A percentile compares a stretch with the other conserved stretches of the same genome.
Evolutionary conservation across 2,888 invertebrate genomes (phyloP).

Genomic region (Dynastes hyllus): DNA sequence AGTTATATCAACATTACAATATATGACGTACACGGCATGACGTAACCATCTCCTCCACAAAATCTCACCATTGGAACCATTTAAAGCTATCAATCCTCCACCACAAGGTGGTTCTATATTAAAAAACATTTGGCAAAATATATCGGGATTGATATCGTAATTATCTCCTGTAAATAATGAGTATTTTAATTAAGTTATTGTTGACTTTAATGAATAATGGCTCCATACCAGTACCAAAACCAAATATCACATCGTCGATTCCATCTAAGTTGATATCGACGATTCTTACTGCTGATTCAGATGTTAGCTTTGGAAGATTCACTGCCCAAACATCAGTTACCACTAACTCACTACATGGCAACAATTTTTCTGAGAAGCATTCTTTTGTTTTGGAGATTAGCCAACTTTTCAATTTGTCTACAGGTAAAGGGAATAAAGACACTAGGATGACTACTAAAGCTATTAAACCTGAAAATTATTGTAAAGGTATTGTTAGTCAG

Average conservation of each 20-base stretch:
- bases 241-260: conserved; percentile 82
- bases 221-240: conserved; percentile 81
- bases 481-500: background rate
- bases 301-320: conserved; percentile 80
- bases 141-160: conserved; percentile 75
- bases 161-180: conserved; percentile 68
- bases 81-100: conserved; percentile 84
- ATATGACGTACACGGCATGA: conserved; percentile 82
- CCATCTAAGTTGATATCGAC: conserved; percentile 83
- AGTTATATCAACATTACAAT: conserved; percentile 82
- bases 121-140: conserved; percentile 80
- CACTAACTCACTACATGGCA: conserved; percentile 77
- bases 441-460: conserved; percentile 77
- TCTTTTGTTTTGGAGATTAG: conserved; percentile 67
- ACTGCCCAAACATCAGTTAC: conserved; percentile 79
- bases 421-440: conserved; percentile 78
- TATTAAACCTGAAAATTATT: conserved; percentile 74
- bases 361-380: conserved; percentile 64
- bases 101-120: conserved; percentile 79
- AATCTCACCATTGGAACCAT: conserved; percentile 81
- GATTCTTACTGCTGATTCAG: conserved; percentile 83
- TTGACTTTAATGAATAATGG: background rate
- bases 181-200: background rate
- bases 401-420: conserved; percentile 77
- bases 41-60: conserved; percentile 84